Conservation (phyloP, 2,113 vertebrate species). For the Bos taurus region ARS-UCD2.0 NC_037336.1:70146501-70147000, state of each 20-base stretch:
- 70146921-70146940: neutral
- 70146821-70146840: neutral
- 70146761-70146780: neutral
- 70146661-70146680: neutral
- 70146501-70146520: neutral
- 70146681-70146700: neutral
- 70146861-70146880: neutral
- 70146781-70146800: neutral
- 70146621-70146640: neutral
- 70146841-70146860: neutral
- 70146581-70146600: neutral
- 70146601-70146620: neutral
- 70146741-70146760: neutral
- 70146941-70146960: neutral
- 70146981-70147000: neutral
- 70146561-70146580: neutral
- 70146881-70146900: neutral
- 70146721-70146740: neutral
- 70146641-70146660: neutral
- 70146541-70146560: neutral
- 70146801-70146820: neutral
- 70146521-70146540: neutral
- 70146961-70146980: neutral
- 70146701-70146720: neutral
- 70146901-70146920: neutral